Conservation (phyloP, 2,113 vertebrate species). For the Tenrec ecaudatus region DNA sequence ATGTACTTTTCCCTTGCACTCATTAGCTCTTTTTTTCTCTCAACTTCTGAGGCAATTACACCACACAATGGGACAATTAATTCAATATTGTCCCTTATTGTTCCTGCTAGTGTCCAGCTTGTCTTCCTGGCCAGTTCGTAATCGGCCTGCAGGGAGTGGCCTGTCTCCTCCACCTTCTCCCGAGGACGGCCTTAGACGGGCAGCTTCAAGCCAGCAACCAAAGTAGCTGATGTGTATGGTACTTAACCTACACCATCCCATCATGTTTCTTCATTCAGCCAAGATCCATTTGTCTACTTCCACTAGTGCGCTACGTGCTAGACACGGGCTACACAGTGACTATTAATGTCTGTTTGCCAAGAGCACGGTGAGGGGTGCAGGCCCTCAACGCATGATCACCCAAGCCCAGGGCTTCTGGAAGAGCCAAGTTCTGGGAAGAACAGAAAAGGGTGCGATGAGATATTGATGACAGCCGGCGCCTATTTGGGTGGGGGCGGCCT, state of each 20-base stretch:
- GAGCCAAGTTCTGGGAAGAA: neutral
- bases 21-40: constrained; percentile 5
- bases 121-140: constrained; percentile 34
- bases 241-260: neutral
- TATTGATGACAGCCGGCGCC: neutral
- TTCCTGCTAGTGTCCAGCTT: neutral
- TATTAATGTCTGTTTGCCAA: neutral
- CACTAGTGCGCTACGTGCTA: neutral
- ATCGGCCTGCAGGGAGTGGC: neutral
- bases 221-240: neutral
- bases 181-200: constrained; percentile 9
- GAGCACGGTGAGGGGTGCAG: neutral
- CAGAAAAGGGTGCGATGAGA: neutral
- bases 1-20: neutral
- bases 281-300: constrained; percentile 17
- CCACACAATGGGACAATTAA: neutral
- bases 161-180: neutral
- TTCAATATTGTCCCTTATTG: neutral
- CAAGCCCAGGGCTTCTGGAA: neutral
- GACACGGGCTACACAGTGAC: neutral
- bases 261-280: neutral
- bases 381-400: neutral
- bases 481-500: neutral
- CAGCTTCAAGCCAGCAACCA: neutral
- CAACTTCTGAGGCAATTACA: constrained; percentile 3